A percentile compares a stretch with the other conserved stretches of the same genome.
phyloP scores from a whole-genome alignment of 2,113 vertebrate genomes.

The Mohoua ochrocephala region DNA sequence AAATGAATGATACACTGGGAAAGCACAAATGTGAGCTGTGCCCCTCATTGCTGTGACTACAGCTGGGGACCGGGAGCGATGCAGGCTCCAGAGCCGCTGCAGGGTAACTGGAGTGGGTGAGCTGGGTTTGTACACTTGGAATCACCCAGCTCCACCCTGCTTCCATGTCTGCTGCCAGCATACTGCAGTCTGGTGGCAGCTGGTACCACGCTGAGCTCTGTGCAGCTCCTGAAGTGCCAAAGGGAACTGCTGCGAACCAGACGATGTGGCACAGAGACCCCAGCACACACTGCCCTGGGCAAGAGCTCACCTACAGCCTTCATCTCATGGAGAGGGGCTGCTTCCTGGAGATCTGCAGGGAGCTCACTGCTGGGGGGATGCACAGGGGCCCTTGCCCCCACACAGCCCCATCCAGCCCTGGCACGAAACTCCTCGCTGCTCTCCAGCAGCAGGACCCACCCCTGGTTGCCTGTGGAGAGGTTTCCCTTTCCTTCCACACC shows the following conservation, averaged over 20 bases:
- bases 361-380: background rate
- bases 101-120: background rate
- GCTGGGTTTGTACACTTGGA: background rate
- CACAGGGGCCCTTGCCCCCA: background rate
- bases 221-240: background rate
- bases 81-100: background rate
- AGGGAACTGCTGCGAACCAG: background rate
- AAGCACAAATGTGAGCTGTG: background rate
- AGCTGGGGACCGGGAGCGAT: background rate
- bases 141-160: background rate
- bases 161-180: background rate
- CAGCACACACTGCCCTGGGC: background rate
- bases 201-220: background rate
- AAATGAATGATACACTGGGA: background rate
- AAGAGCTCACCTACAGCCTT: background rate
- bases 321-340: rapidly evolving
- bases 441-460: background rate
- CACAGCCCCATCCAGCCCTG: rapidly evolving
- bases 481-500: background rate
- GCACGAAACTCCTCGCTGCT: background rate
- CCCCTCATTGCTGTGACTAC: background rate
- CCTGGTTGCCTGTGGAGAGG: background rate
- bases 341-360: background rate
- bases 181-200: background rate
- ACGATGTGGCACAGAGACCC: rapidly evolving